These are phyloP conservation scores for Lasioglossum marginatum DNA, from an alignment of 2,888 invertebrate genomes.

Conservation along the genomic window DNA sequence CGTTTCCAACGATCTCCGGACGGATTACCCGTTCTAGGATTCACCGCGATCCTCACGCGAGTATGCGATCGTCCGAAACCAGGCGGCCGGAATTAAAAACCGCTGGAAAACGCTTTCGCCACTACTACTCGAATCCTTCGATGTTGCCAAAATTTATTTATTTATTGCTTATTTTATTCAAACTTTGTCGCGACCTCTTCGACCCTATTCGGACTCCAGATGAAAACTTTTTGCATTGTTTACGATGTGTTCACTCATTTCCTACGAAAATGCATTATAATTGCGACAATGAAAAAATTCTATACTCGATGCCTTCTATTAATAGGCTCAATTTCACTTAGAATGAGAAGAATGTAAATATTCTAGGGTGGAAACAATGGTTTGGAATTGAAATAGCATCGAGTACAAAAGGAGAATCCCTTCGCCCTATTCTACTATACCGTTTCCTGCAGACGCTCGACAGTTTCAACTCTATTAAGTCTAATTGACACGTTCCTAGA, in stretches of 20 bases:
- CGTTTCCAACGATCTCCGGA: not conserved
- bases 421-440: not conserved
- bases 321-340: not conserved
- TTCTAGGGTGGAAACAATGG: too few relatives aligned
- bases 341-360: not conserved
- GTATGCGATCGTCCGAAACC: not conserved
- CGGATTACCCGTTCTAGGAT: not conserved
- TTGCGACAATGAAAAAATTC: too few relatives aligned
- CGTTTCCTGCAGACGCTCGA: not conserved
- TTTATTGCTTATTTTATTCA: not conserved
- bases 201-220: not conserved
- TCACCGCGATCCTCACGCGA: not conserved
- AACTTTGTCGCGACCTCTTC: not conserved
- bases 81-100: not conserved
- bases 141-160: not conserved
- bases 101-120: not conserved
- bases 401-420: not conserved
- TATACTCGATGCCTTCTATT: not conserved
- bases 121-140: not conserved
- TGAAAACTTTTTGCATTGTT: not conserved
- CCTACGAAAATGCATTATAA: too few relatives aligned
- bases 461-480: not conserved
- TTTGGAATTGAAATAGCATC: not conserved
- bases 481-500: not conserved
- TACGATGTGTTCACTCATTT: not conserved